Conservation (phyloP, 2,888 invertebrate species). For the Rhaphigaster nebulosa region DNA sequence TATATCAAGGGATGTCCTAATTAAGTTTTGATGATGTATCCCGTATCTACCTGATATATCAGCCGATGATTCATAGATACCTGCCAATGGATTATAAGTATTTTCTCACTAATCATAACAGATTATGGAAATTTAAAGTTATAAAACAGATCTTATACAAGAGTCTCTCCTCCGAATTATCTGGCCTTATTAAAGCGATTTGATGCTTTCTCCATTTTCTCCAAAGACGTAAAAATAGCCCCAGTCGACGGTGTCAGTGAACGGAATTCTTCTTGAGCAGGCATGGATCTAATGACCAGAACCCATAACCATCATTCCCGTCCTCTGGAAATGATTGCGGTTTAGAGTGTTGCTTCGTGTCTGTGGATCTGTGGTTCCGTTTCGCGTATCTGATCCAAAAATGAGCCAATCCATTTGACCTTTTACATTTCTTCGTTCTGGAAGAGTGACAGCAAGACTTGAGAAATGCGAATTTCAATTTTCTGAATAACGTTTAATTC, state of each 20-base stretch:
- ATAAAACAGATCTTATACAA: background rate
- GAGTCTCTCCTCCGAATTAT: background rate
- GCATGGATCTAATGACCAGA: background rate
- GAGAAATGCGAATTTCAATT: background rate
- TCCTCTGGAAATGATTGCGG: background rate
- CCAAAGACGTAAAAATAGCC: background rate
- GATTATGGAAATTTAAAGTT: background rate
- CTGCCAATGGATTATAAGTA: background rate
- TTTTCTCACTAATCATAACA: background rate
- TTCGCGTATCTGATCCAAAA: background rate
- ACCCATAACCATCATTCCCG: background rate
- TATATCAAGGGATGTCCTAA: too few species aligned
- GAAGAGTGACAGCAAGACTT: background rate
- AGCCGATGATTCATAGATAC: too few species aligned
- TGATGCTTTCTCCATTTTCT: background rate
- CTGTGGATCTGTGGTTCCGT: background rate
- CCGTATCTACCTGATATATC: too few species aligned
- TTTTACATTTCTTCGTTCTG: background rate
- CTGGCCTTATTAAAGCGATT: background rate
- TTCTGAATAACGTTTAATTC: too few species aligned
- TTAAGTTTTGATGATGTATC: too few species aligned
- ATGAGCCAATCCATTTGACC: background rate
- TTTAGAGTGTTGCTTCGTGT: background rate
- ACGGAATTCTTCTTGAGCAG: background rate
- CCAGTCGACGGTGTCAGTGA: background rate